These are phyloP conservation scores for Silurus glanis DNA, from an alignment of 2,113 vertebrate genomes.

Conservation along the genomic window DNA sequence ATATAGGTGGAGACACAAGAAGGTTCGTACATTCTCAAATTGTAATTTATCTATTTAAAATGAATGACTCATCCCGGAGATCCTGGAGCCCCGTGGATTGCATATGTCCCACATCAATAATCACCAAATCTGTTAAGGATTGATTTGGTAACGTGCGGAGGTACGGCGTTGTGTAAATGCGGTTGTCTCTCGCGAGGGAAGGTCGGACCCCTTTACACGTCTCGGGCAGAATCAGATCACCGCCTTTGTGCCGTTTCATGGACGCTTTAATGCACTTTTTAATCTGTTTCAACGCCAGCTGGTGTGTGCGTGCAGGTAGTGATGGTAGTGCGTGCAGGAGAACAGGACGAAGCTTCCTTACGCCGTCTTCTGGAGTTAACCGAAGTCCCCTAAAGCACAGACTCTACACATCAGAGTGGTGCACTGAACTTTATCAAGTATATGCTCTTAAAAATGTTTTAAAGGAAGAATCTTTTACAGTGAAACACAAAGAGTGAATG, in stretches of 20 bases:
- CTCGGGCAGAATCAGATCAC: not conserved
- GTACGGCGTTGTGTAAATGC: not conserved
- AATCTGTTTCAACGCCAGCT: conserved; percentile 21
- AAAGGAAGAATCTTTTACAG: not conserved
- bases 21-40: not conserved
- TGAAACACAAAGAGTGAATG: not conserved
- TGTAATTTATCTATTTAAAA: not conserved
- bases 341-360: not conserved
- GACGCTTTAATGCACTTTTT: conserved; percentile 16
- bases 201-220: not conserved
- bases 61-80: not conserved
- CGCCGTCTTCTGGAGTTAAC: not conserved
- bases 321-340: not conserved
- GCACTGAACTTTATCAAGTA: not conserved
- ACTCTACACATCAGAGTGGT: not conserved
- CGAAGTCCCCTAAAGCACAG: not conserved
- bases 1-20: not conserved
- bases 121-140: not conserved
- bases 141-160: not conserved
- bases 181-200: too few relatives aligned
- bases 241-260: not conserved
- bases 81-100: not conserved
- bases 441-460: not conserved
- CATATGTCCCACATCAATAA: not conserved
- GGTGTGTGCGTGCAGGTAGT: too few relatives aligned